phyloP scores from a whole-genome alignment of 2,888 invertebrate genomes.

The Eilema caniola region DNA sequence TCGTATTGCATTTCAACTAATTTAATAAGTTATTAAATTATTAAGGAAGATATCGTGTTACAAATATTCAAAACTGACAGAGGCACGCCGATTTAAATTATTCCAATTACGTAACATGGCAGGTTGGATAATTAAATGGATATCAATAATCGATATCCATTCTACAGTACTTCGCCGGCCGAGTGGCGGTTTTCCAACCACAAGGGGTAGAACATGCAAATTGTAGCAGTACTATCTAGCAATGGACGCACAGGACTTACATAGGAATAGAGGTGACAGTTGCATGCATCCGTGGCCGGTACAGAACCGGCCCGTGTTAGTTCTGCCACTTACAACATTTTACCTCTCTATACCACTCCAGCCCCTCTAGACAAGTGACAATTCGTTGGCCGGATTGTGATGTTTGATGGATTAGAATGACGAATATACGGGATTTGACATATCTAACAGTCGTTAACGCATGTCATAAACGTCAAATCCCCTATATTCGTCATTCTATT shows the following conservation, averaged over 20 bases:
- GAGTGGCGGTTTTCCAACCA: constrained; percentile 62
- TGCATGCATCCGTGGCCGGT: constrained; percentile 68
- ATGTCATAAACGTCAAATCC: no score
- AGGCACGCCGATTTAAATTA: no score
- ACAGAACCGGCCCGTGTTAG: constrained; percentile 28
- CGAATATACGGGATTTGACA: no score
- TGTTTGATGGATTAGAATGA: no score
- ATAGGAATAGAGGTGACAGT: constrained; percentile 82
- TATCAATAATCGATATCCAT: constrained; percentile 63
- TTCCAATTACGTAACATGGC: constrained; percentile 67
- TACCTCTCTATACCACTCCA: constrained; percentile 53
- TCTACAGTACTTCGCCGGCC: constrained; percentile 51
- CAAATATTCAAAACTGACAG: constrained; percentile 62
- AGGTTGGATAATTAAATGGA: constrained; percentile 31
- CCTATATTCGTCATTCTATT: no score
- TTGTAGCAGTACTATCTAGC: constrained; percentile 76
- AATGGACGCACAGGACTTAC: constrained; percentile 79
- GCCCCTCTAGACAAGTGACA: no score
- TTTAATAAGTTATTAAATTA: constrained; percentile 60
- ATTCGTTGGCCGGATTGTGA: no score
- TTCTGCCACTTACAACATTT: constrained; percentile 30
- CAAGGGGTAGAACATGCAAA: constrained; percentile 82
- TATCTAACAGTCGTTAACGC: no score
- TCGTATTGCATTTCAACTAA: constrained; percentile 71
- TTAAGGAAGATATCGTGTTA: constrained; percentile 66